Base-by-base conservation (phyloP, 2,113 vertebrate species). In the Apistogramma diplotaenia region DNA sequence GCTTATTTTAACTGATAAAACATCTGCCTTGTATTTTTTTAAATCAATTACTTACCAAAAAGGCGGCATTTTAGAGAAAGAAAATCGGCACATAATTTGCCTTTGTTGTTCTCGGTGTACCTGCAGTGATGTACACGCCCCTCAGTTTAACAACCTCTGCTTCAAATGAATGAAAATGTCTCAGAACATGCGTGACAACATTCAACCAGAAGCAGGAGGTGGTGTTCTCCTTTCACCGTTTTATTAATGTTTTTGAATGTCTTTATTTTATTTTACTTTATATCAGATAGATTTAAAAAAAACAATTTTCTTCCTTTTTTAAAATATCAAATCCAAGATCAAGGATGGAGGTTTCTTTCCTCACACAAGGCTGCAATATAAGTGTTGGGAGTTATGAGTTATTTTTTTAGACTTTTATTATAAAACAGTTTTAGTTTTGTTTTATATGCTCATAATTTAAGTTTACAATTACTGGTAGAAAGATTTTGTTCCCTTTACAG, bases 41-140 rank as follows among this genome's bases (percentile, higher is more conserved):
- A 27, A 46, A 67, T 27, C 37, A 67, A 19, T 29, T 29, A 29
- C 0, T 27, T 6, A 65, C 1, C 25, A 43, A 8, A 62, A 12
- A 49, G 12, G 25, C 16, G 27, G 43, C n/a, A 51, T 29, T 51
- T 13, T 29, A 11, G 1, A 46, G 8, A 27, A 67, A 46, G 15
- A 40, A 67, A 46, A 16, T 49, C 8, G 0, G 23, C 16, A 10
- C 16, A 29, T 27, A 27, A 0, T 67, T 46, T 10, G 9, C 9
- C 19, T 67, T 67, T 67, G 23, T 19, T 67, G 40, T 49, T 27
- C 8, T 25, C 9, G 9, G 9, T 16, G 15, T 29, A 67, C 23
- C 62, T 27, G 40, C 62, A 67, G 62, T 10, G 9, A 12, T 15
- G 62, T n/a, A n/a, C 40, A 40, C 62, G 8, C 23, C 40, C 62